These are phyloP conservation scores for Phyllotis vaccarum DNA, from an alignment of 2,797 vertebrate species.

Conservation along the genomic window DNA sequence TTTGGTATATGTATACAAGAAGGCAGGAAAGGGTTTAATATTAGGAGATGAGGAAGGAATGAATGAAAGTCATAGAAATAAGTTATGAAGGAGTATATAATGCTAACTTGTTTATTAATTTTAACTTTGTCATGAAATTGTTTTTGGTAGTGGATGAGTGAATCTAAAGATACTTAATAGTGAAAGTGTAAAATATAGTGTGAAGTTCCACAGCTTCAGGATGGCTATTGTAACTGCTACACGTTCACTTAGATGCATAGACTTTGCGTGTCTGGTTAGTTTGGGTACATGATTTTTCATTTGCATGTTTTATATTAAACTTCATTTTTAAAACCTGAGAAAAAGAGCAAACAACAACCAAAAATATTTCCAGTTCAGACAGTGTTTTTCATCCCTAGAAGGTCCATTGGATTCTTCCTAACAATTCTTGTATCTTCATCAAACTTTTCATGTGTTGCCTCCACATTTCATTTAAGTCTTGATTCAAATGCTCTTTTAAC, in stretches of 20 bases:
- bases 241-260: background rate
- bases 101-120: background rate
- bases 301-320: background rate
- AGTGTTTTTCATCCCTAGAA: background rate
- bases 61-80: background rate
- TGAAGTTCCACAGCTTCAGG: background rate
- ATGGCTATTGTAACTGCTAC: background rate
- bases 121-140: background rate
- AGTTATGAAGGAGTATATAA: background rate
- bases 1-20: background rate
- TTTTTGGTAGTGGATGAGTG: background rate
- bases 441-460: background rate
- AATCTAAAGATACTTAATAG: background rate
- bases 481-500: background rate
- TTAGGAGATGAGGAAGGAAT: background rate
- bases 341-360: background rate
- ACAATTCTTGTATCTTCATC: background rate
- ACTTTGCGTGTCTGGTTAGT: background rate
- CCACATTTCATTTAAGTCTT: background rate
- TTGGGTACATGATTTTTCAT: background rate
- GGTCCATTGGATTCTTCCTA: background rate
- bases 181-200: background rate
- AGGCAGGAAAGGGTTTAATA: background rate
- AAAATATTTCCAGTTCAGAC: background rate
- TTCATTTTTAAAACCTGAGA: background rate